phyloP scores from a whole-genome alignment of 2,888 invertebrate genomes.

The Omphaloscelis lunosa region DNA sequence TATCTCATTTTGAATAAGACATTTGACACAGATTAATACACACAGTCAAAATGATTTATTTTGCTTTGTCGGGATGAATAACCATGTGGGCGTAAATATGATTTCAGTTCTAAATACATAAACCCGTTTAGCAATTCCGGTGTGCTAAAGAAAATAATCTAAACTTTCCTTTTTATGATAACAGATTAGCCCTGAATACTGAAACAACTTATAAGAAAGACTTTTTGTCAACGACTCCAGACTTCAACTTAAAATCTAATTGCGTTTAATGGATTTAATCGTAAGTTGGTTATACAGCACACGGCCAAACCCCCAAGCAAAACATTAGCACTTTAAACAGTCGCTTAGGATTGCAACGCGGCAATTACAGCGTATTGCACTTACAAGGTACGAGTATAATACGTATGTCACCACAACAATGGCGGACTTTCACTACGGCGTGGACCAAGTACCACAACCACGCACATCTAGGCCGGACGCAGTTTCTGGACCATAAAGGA shows the following conservation, averaged over 20 bases:
- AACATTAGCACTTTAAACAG: conserved; percentile 38
- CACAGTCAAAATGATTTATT: conserved; percentile 1
- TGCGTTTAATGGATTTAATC: background rate
- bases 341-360: conserved; percentile 32
- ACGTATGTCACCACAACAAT: conserved; percentile 76
- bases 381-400: conserved; percentile 42
- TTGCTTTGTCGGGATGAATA: background rate
- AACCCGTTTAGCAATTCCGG: background rate
- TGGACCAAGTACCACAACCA: conserved; percentile 62
- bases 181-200: background rate
- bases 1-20: background rate
- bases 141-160: background rate
- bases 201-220: background rate
- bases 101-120: background rate
- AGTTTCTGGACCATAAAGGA: conserved; percentile 89
- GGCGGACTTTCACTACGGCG: conserved; percentile 79
- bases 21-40: conserved; percentile 16
- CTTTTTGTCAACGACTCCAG: background rate
- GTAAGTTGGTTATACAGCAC: conserved; percentile 3
- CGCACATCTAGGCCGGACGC: conserved; percentile 85
- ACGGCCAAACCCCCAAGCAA: conserved; percentile 3
- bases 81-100: background rate
- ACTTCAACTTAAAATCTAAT: background rate
- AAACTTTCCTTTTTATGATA: background rate
- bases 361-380: conserved; percentile 61